Percentiles rank a stretch among this genome's conserved stretches.
Evolutionary conservation across 2,113 vertebrate species (phyloP).

Genomic region (Mesoclemmys tuberculata): DNA sequence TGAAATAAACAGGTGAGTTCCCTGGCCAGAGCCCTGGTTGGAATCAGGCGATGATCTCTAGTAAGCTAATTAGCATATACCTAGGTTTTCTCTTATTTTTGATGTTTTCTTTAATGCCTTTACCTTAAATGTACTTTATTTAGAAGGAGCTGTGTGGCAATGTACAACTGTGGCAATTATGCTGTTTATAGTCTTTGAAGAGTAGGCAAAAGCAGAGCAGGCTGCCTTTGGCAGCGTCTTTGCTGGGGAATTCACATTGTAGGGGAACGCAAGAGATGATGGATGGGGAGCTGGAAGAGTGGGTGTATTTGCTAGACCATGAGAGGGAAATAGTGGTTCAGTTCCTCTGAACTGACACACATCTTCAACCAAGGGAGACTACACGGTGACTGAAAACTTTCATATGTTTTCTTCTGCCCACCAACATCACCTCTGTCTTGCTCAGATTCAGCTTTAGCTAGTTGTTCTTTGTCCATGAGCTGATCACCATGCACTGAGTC

Average conservation of each 20-base stretch:
- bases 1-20: not conserved
- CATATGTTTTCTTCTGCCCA: not conserved
- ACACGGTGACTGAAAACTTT: not conserved
- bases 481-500: not conserved
- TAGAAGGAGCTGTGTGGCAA: not conserved
- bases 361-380: not conserved
- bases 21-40: not conserved
- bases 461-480: not conserved
- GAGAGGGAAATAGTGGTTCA: not conserved
- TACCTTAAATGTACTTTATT: not conserved
- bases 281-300: not conserved
- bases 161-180: not conserved
- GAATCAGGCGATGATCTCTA: not conserved
- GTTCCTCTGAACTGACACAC: not conserved
- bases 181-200: not conserved
- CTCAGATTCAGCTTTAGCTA: not conserved
- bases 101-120: not conserved
- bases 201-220: not conserved
- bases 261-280: not conserved
- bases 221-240: not conserved
- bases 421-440: not conserved
- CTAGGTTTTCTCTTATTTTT: not conserved
- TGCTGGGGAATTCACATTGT: not conserved
- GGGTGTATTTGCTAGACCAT: too few species aligned
- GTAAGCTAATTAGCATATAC: not conserved